Conservation (phyloP, 2,113 vertebrate species). For the Gopherus flavomarginatus region DNA sequence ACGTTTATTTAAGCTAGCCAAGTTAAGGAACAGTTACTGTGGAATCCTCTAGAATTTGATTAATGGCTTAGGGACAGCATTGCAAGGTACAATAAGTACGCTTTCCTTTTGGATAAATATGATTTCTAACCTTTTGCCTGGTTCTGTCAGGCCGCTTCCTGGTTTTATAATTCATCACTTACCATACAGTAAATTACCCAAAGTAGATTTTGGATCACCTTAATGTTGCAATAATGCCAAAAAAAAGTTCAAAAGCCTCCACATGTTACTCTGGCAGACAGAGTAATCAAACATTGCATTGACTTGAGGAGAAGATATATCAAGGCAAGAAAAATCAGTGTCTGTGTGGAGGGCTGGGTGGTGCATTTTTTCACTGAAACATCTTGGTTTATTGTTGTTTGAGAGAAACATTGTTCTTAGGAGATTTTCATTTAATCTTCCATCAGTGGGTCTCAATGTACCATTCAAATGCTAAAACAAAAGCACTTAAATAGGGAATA, state of each 20-base stretch:
- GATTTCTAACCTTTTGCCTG: rapidly evolving
- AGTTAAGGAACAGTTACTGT: background rate
- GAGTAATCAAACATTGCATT: background rate
- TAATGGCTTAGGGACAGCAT: background rate
- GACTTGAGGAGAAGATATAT: background rate
- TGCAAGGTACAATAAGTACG: rapidly evolving
- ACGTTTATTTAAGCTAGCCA: background rate
- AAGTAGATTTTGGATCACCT: background rate
- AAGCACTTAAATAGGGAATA: constrained; percentile 69
- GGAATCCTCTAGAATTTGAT: background rate
- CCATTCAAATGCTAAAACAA: constrained; percentile 66
- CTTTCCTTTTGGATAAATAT: rapidly evolving
- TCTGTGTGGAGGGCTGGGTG: rapidly evolving
- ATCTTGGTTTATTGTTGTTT: background rate
- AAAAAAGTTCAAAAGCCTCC: background rate
- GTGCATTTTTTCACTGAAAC: rapidly evolving
- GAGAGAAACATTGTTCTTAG: background rate
- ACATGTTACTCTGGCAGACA: rapidly evolving
- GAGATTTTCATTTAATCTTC: constrained; percentile 62
- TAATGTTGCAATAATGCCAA: background rate
- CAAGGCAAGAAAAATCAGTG: background rate
- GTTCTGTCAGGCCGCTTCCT: background rate
- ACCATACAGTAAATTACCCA: rapidly evolving
- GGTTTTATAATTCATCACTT: background rate
- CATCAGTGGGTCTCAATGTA: constrained; percentile 65